A percentile compares a stretch with the other conserved stretches of the same genome.
phyloP scores from a whole-genome alignment of 2,113 vertebrate species.

The Paradoxurus hermaphroditus region DNA sequence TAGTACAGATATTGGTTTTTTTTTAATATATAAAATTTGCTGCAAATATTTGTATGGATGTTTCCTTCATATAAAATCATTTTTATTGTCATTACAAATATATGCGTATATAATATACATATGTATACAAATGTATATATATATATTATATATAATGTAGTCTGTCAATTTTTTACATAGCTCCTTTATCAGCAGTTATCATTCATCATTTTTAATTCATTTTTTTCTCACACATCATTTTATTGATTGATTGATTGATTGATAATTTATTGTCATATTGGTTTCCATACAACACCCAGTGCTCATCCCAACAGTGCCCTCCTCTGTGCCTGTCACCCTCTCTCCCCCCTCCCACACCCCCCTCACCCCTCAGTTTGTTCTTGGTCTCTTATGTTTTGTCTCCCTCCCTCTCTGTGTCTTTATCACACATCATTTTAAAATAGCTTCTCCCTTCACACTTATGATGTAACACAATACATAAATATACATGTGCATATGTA shows the following conservation, averaged over 20 bases:
- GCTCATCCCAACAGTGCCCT: too few relatives aligned
- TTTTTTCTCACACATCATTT: background rate
- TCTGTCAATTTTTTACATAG: background rate
- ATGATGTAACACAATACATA: background rate
- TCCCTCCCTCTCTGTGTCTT: too few relatives aligned
- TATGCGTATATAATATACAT: background rate
- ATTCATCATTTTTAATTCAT: background rate
- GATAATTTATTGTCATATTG: too few relatives aligned
- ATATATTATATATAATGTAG: background rate
- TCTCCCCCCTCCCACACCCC: too few relatives aligned
- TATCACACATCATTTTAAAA: background rate
- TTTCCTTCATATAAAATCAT: background rate
- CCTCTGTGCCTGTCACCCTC: too few relatives aligned
- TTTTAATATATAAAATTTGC: background rate
- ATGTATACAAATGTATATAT: background rate
- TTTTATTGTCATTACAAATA: background rate
- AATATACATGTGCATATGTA: background rate
- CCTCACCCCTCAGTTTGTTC: too few relatives aligned
- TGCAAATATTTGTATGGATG: background rate
- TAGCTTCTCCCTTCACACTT: background rate
- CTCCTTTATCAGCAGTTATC: background rate
- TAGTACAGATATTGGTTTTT: background rate
- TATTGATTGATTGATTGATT: too few relatives aligned
- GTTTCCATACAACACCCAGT: too few relatives aligned
- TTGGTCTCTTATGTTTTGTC: too few relatives aligned